A percentile compares a stretch with the other conserved stretches of the same genome.
Evolutionary conservation across 2,888 invertebrate species (phyloP).

Genomic region (Melipona bicolor): DNA sequence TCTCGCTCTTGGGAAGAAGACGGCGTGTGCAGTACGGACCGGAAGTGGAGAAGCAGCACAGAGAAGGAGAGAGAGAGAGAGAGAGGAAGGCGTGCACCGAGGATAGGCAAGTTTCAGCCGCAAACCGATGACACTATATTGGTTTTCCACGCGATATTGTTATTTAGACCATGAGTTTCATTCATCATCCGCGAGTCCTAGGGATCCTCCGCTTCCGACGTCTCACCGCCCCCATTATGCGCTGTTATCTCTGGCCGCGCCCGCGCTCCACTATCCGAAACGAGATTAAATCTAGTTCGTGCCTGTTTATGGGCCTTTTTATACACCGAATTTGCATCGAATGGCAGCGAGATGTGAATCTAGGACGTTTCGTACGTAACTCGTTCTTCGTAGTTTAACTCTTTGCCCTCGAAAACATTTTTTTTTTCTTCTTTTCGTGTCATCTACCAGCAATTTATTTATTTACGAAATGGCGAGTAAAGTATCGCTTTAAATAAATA

Average conservation of each 20-base stretch:
- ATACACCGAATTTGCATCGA: not conserved
- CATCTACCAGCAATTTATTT: too few species aligned
- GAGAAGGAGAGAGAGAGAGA: not conserved
- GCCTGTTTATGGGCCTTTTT: not conserved
- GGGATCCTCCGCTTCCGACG: not conserved
- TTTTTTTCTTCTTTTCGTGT: too few species aligned
- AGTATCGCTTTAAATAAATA: too few species aligned
- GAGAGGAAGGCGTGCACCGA: conserved; percentile 12
- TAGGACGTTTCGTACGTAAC: not conserved
- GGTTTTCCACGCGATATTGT: not conserved
- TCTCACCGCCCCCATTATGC: not conserved
- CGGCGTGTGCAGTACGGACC: not conserved
- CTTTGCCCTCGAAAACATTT: too few species aligned
- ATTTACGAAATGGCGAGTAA: too few species aligned
- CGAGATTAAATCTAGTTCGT: not conserved
- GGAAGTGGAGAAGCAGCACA: conserved; percentile 1
- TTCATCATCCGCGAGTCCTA: conserved; percentile 1
- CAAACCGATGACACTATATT: not conserved
- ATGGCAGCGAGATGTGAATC: not conserved
- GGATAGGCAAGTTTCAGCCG: not conserved
- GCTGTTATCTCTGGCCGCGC: not conserved
- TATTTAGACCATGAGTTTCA: conserved; percentile 9
- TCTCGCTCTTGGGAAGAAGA: not conserved
- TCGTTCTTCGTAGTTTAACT: not conserved
- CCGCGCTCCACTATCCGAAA: not conserved